phyloP scores from a whole-genome alignment of 2,888 invertebrate species.

The Crepidodera aurea region DNA sequence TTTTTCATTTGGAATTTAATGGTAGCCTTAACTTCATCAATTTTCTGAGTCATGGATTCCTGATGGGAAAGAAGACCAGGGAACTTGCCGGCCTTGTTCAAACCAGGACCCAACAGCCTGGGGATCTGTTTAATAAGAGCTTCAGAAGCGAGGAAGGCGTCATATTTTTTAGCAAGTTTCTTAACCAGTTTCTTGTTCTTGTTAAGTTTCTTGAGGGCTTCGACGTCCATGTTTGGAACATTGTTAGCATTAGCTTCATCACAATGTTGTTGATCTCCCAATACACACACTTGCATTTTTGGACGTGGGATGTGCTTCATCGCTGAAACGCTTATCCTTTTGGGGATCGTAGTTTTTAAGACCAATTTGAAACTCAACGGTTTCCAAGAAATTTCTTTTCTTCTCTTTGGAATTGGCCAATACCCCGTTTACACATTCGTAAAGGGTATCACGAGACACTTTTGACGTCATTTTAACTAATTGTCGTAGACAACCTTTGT shows the following conservation, averaged over 20 bases:
- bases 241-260: slow-evolving; percentile 94
- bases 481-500: too few species aligned
- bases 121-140: slow-evolving; percentile 99
- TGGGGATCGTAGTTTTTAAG: slow-evolving; percentile 99
- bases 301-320: slow-evolving; percentile 98
- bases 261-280: slow-evolving; percentile 99
- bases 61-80: slow-evolving; percentile 97
- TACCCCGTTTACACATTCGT: slow-evolving; percentile 90
- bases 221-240: slow-evolving; percentile 97
- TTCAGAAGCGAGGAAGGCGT: slow-evolving; percentile 99
- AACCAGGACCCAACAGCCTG: slow-evolving; percentile 95
- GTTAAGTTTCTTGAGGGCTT: slow-evolving; percentile 97
- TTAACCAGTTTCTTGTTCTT: slow-evolving; percentile 99
- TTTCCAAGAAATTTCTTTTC: slow-evolving; percentile 95
- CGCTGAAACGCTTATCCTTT: slow-evolving; percentile 99
- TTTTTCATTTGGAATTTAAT: slow-evolving; percentile 51
- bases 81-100: slow-evolving; percentile 99
- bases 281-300: slow-evolving; percentile 97
- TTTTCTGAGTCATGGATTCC: slow-evolving; percentile 94
- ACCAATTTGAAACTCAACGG: slow-evolving; percentile 98
- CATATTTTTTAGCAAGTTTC: slow-evolving; percentile 94
- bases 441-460: slow-evolving; percentile 95
- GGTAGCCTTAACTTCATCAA: slow-evolving; percentile 98
- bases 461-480: too few species aligned
- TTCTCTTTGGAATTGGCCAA: slow-evolving; percentile 81